A percentile compares a stretch with the other conserved stretches of the same genome.
These are phyloP conservation scores for Delia radicum DNA, from an alignment of 1,140 invertebrate species.

Conservation along the genomic window DNA sequence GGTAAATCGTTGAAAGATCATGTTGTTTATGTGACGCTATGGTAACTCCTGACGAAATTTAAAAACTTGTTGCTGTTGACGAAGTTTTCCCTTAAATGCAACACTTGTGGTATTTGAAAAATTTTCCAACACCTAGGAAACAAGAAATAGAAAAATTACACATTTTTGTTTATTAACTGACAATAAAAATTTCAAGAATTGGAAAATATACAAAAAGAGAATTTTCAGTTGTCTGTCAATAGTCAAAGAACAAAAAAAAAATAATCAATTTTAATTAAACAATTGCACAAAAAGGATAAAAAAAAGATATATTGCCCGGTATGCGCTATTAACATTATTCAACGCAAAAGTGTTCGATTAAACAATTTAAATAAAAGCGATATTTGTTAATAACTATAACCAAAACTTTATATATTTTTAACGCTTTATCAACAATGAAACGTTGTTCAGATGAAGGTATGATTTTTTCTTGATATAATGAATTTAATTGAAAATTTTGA, in stretches of 20 bases:
- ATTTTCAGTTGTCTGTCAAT: not conserved
- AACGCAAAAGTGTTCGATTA: not conserved
- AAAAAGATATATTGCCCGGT: not conserved
- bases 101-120: not conserved
- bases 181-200: constrained; percentile 6
- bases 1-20: constrained; percentile 35
- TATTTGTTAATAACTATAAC: not conserved
- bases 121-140: constrained; percentile 20
- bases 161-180: not conserved
- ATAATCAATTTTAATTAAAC: not conserved
- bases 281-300: not conserved
- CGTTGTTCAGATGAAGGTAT: constrained; percentile 2
- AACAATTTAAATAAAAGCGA: not conserved
- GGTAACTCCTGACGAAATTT: not conserved
- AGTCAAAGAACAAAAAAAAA: not conserved
- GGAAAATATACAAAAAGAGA: not conserved
- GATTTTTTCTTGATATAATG: not conserved
- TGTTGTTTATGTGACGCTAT: constrained; percentile 30
- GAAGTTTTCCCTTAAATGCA: not conserved
- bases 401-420: not conserved
- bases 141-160: not conserved
- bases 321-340: no score
- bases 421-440: constrained; percentile 11
- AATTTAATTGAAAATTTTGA: not conserved
- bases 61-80: constrained; percentile 11